Percentiles rank a stretch among this genome's conserved stretches.
Conservation (phyloP, 2,113 vertebrate species). For the Carassius auratus region DNA sequence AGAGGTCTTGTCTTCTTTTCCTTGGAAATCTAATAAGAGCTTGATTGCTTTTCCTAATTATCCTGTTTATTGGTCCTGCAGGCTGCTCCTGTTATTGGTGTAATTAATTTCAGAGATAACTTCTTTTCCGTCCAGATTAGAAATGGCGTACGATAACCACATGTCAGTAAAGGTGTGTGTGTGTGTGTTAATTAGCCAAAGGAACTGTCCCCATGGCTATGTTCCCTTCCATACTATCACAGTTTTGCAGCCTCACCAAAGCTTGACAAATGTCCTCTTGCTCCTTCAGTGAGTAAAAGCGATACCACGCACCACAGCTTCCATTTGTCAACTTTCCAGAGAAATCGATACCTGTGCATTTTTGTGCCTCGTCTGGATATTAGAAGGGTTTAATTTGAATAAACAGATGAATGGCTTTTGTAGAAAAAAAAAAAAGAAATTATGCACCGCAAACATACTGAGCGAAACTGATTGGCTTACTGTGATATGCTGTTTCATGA, state of each 20-base stretch:
- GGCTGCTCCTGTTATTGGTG: constrained; percentile 66
- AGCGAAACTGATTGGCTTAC: background rate
- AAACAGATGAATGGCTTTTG: constrained; percentile 38
- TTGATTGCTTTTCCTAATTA: constrained; percentile 72
- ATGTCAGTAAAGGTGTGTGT: constrained; percentile 54
- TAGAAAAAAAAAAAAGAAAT: background rate
- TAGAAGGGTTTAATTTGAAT: constrained; percentile 53
- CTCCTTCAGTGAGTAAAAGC: constrained; percentile 46
- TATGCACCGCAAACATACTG: background rate
- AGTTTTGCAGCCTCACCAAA: constrained; percentile 47
- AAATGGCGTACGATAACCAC: constrained; percentile 63
- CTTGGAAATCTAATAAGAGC: constrained; percentile 67
- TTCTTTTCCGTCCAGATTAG: constrained; percentile 63
- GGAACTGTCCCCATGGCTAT: constrained; percentile 52
- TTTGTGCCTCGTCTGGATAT: constrained; percentile 46
- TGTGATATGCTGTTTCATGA: background rate
- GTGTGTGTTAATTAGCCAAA: constrained; percentile 60
- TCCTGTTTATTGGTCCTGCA: constrained; percentile 68
- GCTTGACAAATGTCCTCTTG: constrained; percentile 55
- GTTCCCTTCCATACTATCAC: constrained; percentile 51
- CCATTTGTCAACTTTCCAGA: constrained; percentile 55
- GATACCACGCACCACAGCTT: constrained; percentile 34
- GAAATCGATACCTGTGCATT: constrained; percentile 46
- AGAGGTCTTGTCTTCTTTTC: constrained; percentile 62
- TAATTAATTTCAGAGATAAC: constrained; percentile 73